phyloP scores from a whole-genome alignment of 1,140 invertebrate genomes.

The Aphelinus atriplicis region DNA sequence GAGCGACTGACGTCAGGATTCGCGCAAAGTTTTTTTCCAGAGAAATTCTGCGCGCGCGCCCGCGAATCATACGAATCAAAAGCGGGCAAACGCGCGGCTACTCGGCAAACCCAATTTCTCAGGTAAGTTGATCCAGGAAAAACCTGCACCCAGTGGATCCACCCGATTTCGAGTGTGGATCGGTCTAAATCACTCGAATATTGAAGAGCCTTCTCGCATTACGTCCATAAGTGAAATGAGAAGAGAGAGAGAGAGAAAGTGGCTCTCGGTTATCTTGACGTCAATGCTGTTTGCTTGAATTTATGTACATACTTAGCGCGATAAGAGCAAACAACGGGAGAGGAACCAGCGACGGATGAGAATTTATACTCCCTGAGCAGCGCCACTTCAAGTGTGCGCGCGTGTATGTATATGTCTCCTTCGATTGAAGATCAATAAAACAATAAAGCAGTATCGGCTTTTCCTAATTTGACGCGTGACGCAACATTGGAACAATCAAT shows the following conservation, averaged over 20 bases:
- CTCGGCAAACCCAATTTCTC: no score
- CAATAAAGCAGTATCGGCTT: not conserved
- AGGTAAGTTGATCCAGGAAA: no score
- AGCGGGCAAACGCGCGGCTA: no score
- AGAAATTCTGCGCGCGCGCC: not conserved
- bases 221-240: not conserved
- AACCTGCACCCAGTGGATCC: no score
- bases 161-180: no score
- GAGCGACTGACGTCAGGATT: not conserved
- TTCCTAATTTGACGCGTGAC: no score
- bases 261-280: conserved; percentile 11
- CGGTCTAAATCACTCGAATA: not conserved
- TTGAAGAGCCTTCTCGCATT: not conserved
- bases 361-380: no score
- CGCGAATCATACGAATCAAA: no score
- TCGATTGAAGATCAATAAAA: not conserved
- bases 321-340: conserved; percentile 1
- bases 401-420: no score
- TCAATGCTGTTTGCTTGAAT: conserved; percentile 17
- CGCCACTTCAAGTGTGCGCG: no score
- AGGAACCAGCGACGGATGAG: not conserved
- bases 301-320: conserved; percentile 2
- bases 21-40: not conserved
- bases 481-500: no score
- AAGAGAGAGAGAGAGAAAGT: not conserved